Base-by-base conservation (phyloP, 1,140 invertebrate species). In the Ladona fulva region DNA sequence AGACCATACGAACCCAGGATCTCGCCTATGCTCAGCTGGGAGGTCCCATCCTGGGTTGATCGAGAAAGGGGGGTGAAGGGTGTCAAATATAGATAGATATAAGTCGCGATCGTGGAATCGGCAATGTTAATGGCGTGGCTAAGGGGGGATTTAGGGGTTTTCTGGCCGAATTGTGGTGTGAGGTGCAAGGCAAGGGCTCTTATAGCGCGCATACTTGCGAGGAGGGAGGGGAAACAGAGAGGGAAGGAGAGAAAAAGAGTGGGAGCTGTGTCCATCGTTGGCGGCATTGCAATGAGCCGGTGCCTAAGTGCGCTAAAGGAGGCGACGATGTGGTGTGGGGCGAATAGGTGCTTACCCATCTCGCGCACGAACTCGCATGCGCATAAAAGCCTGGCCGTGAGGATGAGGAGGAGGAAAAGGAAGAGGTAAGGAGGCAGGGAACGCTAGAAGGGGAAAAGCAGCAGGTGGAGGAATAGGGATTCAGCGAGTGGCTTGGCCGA, bases 281-380 rank as follows among this genome's bases (percentile, higher is more conserved):
- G 52, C 52, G 52, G 52, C 52, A 66, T 66, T 22, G 52, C 52
- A 66, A 66, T 66, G 52, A 66, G 52, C 52, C 52, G 52, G 52
- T 66, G 52, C 52, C 52, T 66, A 66, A 66, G 52, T 66, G 52
- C 52, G 52, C 52, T 66, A 66, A 66, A 66, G 52, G 52, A 66
- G 52, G 52, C 52, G 52, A 66, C 52, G 52, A 66, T 66, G 52
- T 16, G n/a, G 52, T 37, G 29, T 37, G 29, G 29, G 29, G 29
- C 29, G 29, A 8, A 37, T 1, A 66, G 52, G 52, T 66, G 52
- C 52, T 66, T 66, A 66, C 52, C 52, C 52, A 66, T 66, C 52
- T 66, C n/a, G 52, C 52, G 52, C 52, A 66, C 52, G 52, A 66
- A 66, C 52, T 66, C 52, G 14, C 52, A 22, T 66, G 12, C 52